Evolutionary conservation across 2,888 invertebrate genomes (phyloP).

Genomic region (Linyphia triangularis): DNA sequence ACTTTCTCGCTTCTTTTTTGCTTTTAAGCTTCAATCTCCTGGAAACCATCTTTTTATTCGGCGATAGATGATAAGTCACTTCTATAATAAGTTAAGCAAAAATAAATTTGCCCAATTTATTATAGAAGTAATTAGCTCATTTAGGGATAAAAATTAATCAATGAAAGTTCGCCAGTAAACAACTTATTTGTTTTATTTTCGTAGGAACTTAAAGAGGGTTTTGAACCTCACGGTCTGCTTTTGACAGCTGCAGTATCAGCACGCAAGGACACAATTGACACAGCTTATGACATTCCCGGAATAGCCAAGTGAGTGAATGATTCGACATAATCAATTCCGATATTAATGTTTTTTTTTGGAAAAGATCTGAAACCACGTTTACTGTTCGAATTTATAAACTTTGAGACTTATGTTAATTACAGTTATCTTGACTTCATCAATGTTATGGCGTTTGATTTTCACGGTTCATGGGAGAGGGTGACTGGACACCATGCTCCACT

Average conservation of each 20-base stretch:
- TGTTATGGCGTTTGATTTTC: conserved; percentile 88
- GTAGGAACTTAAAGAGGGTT: conserved; percentile 83
- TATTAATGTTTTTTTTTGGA: neutral
- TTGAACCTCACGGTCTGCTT: conserved; percentile 85
- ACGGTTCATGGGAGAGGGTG: conserved; percentile 81
- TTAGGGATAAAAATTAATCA: no score
- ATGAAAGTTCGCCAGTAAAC: no score
- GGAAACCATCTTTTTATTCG: no score
- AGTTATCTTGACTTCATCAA: conserved; percentile 82
- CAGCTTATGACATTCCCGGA: conserved; percentile 87
- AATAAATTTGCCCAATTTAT: no score
- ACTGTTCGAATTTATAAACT: no score
- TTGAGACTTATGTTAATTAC: no score
- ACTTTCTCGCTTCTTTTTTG: no score
- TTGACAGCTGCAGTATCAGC: conserved; percentile 91
- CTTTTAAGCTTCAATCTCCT: no score
- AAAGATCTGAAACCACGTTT: no score
- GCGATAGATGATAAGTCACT: no score
- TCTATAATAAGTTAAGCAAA: no score
- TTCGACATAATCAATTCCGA: neutral
- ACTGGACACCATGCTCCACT: conserved; percentile 81
- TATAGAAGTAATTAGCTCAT: no score
- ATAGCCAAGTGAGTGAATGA: conserved; percentile 83
- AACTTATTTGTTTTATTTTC: neutral
- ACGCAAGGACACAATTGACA: conserved; percentile 86